A percentile compares a stretch with the other conserved stretches of the same genome.
Conservation (phyloP, 1,140 invertebrate species). For the Drosophila funebris region DNA sequence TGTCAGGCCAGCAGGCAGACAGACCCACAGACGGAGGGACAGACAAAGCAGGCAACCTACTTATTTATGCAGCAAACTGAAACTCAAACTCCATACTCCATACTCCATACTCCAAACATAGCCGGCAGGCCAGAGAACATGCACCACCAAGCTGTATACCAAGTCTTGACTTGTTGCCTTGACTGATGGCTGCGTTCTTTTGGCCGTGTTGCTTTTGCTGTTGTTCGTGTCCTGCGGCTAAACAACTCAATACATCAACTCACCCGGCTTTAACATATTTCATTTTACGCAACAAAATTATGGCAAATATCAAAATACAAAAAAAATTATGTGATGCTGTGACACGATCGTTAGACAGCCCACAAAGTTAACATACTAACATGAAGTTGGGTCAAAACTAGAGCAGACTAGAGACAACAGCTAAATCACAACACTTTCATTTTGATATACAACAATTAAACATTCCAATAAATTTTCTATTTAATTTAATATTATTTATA, state of each 20-base stretch:
- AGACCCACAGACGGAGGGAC: not conserved
- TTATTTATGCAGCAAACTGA: constrained; percentile 68
- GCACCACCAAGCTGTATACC: not conserved
- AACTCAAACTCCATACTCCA: not conserved
- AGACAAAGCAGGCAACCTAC: constrained; percentile 56
- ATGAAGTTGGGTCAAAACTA: not conserved
- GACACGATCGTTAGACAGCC: constrained; percentile 37
- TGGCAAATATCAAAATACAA: constrained; percentile 76
- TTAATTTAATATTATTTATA: too few species aligned
- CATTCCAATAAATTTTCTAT: too few species aligned
- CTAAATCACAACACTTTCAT: not conserved
- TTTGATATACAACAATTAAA: too few species aligned
- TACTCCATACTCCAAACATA: not conserved
- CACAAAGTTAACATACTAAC: not conserved
- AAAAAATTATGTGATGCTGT: constrained; percentile 62
- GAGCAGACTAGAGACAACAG: not conserved
- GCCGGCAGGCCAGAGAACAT: constrained; percentile 1
- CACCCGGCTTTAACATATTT: constrained; percentile 60
- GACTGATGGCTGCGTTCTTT: constrained; percentile 72
- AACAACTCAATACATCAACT: constrained; percentile 77
- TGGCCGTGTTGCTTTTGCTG: constrained; percentile 20
- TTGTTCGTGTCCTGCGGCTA: constrained; percentile 63
- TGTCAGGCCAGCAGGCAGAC: constrained; percentile 54
- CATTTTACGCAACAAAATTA: constrained; percentile 66
- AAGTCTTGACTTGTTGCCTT: constrained; percentile 39